Conservation (phyloP, 2,888 invertebrate genomes). For the Limenitis camilla region DNA sequence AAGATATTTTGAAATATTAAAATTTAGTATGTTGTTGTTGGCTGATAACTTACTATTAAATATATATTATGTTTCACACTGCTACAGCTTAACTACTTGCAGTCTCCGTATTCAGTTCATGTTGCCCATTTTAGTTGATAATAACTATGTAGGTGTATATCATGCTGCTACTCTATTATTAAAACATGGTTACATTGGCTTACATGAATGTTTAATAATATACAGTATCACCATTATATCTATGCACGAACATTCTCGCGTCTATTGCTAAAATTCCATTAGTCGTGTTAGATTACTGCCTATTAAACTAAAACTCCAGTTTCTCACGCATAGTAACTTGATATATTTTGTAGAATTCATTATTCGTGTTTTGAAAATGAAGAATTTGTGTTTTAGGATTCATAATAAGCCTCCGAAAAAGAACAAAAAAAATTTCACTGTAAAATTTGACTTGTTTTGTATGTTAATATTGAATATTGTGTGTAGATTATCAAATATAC, state of each 20-base stretch:
- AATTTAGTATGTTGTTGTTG: no score
- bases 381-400: background rate
- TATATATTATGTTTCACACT: no score
- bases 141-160: background rate
- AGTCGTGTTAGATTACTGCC: slow-evolving; percentile 4
- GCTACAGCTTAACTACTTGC: no score
- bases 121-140: background rate
- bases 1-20: no score
- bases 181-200: background rate
- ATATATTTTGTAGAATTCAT: slow-evolving; percentile 1
- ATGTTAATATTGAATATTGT: no score
- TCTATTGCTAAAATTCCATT: slow-evolving; percentile 8
- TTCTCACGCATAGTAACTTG: background rate
- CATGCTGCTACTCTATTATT: background rate
- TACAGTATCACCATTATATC: background rate
- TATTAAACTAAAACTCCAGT: slow-evolving; percentile 7
- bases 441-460: no score
- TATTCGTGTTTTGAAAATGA: background rate
- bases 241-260: background rate
- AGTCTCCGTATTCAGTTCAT: no score
- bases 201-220: slow-evolving; percentile 4
- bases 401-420: background rate
- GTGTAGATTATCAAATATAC: no score
- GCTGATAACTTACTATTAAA: no score
- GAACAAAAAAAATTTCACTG: no score